These are phyloP conservation scores for Drosophila emarginata DNA, from an alignment of 2,888 invertebrate genomes.

Conservation along the genomic window DNA sequence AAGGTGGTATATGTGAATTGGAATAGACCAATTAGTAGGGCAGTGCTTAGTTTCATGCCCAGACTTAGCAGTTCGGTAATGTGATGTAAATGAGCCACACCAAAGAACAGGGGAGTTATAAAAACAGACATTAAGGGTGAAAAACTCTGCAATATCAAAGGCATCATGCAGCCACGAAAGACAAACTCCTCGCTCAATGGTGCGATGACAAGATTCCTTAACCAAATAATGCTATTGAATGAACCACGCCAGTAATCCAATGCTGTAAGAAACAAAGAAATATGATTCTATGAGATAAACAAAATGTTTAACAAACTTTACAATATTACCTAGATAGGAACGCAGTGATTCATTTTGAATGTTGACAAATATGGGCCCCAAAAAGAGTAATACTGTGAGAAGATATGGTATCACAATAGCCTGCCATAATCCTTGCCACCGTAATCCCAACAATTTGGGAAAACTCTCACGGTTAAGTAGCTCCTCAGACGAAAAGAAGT, in stretches of 20 bases:
- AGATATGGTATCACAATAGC: constrained; percentile 89
- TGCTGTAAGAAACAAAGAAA: constrained; percentile 83
- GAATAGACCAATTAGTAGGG: constrained; percentile 90
- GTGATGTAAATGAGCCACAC: constrained; percentile 96
- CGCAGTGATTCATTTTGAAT: constrained; percentile 87
- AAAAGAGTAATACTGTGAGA: constrained; percentile 90
- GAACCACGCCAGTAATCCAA: constrained; percentile 88
- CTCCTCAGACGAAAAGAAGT: constrained; percentile 87
- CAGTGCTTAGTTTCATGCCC: constrained; percentile 88
- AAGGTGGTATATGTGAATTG: constrained; percentile 95
- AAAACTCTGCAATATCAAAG: constrained; percentile 92
- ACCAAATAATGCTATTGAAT: constrained; percentile 90
- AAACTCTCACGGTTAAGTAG: constrained; percentile 86
- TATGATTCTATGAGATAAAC: background rate
- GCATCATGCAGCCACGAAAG: constrained; percentile 97
- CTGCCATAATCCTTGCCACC: constrained; percentile 88
- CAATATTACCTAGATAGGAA: constrained; percentile 86
- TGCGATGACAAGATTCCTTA: constrained; percentile 94
- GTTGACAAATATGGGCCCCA: constrained; percentile 92
- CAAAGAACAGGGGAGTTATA: constrained; percentile 95
- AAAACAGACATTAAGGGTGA: constrained; percentile 89
- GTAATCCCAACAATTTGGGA: constrained; percentile 89
- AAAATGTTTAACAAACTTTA: background rate
- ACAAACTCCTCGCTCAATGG: constrained; percentile 98
- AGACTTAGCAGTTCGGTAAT: constrained; percentile 90